Evolutionary conservation across 2,797 vertebrate genomes (phyloP).

Genomic region (Lemur catta): DNA sequence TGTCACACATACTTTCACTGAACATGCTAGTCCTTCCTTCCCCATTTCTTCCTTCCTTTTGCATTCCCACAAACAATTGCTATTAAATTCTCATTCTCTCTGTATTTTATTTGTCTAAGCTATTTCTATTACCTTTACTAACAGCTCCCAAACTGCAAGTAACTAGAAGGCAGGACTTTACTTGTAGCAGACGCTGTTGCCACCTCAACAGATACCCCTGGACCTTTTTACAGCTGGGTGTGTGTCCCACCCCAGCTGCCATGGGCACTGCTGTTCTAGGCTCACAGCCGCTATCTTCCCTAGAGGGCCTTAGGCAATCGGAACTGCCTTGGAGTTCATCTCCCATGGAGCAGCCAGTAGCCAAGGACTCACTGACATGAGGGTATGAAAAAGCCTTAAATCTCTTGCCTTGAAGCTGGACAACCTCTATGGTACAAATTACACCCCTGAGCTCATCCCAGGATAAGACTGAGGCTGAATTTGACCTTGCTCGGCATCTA

Average conservation of each 20-base stretch:
- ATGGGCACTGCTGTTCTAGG: too few relatives aligned
- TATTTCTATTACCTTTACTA: background rate
- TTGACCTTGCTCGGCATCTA: background rate
- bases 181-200: background rate
- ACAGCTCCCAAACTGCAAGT: background rate
- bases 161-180: background rate
- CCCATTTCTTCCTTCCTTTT: background rate
- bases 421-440: background rate
- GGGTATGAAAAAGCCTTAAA: background rate
- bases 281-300: background rate
- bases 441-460: background rate
- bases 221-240: background rate
- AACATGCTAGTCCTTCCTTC: background rate
- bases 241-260: background rate
- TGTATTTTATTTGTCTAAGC: background rate
- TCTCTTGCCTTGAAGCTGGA: background rate
- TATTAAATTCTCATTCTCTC: background rate
- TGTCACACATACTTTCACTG: background rate
- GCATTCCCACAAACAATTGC: background rate
- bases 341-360: background rate
- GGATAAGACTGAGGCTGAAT: background rate
- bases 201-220: background rate
- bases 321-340: background rate
- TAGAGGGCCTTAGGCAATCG: background rate
- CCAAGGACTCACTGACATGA: background rate